Evolutionary conservation across 2,888 invertebrate genomes (phyloP), one percentile per base, ranked within the genome.

Genomic region (Cosmia trapezina): DNA sequence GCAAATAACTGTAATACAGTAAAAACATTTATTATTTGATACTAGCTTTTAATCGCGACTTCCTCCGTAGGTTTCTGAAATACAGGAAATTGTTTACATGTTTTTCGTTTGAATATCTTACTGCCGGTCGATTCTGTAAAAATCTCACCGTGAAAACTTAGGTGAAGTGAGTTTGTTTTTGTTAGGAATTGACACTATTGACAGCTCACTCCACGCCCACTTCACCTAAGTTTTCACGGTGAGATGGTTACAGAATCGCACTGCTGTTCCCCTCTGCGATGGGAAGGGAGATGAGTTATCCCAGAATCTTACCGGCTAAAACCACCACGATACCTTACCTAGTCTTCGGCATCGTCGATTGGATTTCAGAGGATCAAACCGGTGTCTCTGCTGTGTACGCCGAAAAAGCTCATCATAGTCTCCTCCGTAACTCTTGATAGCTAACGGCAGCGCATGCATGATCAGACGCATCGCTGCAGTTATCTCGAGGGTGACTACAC

Each of bases 1-100:
- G 57, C 28, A 61, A 79, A 70, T 63, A 73, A 70, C 28, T 47
- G 41, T 33, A 33, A 33, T 37, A 12, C 7, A 14, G 8, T 54
- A 51, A 19, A 70, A 37, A 63, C n/a, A 17, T 59, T 56, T 51
- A 19, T 49, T 14, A 4, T 37, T 70, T 53, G 37, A 53, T 12
- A 61, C 60, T 41, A 41, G 37, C 8, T 9, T 12, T 12, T 60
- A 4, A 14, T 3, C 47, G 9, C 12, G 14, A 43, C 37, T 70
- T 66, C 5, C 9, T 56, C 19, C 14, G 9, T 17, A 45, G 8
- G 1, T 54, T 51, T 53, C 12, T 41, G 6, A 54, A 70, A 70
- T 43, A 60, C 2, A 60, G 60, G 22, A n/a, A 7, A 14, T 28
- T 28, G 28, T 28, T 28, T 41, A 43, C 41, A 43, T 41, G 5